phyloP scores from a whole-genome alignment of 2,888 invertebrate species.

The Acleris laterana region DNA sequence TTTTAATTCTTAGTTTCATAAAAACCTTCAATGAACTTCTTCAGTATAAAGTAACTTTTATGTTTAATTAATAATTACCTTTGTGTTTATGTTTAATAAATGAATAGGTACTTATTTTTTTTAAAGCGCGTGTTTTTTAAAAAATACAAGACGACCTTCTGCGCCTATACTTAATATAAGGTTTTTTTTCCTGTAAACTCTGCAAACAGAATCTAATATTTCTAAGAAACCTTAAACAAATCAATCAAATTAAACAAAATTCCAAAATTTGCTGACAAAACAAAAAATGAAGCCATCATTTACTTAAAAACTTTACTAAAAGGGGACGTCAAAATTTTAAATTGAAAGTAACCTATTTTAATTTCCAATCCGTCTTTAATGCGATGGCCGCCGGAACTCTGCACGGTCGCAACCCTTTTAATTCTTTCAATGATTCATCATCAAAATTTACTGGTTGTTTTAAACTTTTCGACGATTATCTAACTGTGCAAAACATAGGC shows the following conservation, averaged over 20 bases:
- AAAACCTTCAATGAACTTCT: too few relatives aligned
- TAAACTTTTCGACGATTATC: conserved; percentile 50
- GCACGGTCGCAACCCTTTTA: conserved; percentile 59
- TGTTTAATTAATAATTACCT: too few relatives aligned
- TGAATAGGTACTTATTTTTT: too few relatives aligned
- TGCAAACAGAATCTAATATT: too few relatives aligned
- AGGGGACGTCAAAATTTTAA: conserved; percentile 45
- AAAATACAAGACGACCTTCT: too few relatives aligned
- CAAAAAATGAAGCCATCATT: conserved; percentile 18
- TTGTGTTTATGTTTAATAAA: too few relatives aligned
- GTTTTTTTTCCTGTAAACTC: too few relatives aligned
- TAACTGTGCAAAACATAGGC: conserved; percentile 40
- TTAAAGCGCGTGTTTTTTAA: too few relatives aligned
- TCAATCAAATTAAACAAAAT: background rate
- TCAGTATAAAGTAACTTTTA: too few relatives aligned
- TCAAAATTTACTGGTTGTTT: conserved; percentile 71
- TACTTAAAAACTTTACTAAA: conserved; percentile 29
- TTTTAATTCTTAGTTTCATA: too few relatives aligned
- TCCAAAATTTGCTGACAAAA: conserved; percentile 4
- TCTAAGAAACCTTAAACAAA: background rate
- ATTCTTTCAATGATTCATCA: conserved; percentile 76
- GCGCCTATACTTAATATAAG: too few relatives aligned
- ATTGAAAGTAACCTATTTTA: conserved; percentile 41
- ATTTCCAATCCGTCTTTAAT: conserved; percentile 48
- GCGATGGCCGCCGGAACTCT: conserved; percentile 49